Evolutionary conservation across 2,888 invertebrate species (phyloP), one percentile per base, ranked within the genome.

Genomic region (Polydrusus pterygomalis): DNA sequence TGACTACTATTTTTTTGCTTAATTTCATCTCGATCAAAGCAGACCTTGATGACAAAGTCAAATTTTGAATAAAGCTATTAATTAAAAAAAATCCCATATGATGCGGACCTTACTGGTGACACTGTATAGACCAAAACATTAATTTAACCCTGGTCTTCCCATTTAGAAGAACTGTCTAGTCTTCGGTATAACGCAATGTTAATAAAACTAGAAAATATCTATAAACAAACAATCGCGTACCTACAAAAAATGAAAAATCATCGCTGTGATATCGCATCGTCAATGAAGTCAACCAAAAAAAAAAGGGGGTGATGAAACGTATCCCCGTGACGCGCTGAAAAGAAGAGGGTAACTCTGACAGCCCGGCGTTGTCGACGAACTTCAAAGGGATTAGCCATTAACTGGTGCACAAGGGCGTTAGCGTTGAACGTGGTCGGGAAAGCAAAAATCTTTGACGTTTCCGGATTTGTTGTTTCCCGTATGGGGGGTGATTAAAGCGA

Each of bases 381-480:
- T 60, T 60, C 58, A 60, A 60, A 60, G 58, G 58, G 38, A 60
- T 60, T 56, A 56, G 56, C 56, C n/a, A 56, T 34, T 60, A 60
- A 38, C 58, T 40, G 58, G 38, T 60, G 58, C 58, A 60, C 58
- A 38, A 60, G 58, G 18, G 58, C 58, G 58, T 60, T 38, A 38
- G 34, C 56, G 34, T 56, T 56, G 56, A 34, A 34, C 56, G 34
- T 56, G 56, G 56, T 56, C 56, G 58, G 58, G 38, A 60, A 60
- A 60, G 56, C 38, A 60, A 60, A 60, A 38, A 38, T 18, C 17
- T 18, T 60, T 60, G 58, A 38, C 58, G 38, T 60, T 38, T 17
- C 17, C 15, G 15, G n/a, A 38, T 60, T 60, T 15, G 11, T 25
- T 54, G 25, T 54, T 54, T 25, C 54, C 25, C 25, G 20, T 54